Percentiles rank a stretch among this genome's conserved stretches.
Evolutionary conservation across 2,888 invertebrate species (phyloP).

Genomic region (Odontocolon sp.): DNA sequence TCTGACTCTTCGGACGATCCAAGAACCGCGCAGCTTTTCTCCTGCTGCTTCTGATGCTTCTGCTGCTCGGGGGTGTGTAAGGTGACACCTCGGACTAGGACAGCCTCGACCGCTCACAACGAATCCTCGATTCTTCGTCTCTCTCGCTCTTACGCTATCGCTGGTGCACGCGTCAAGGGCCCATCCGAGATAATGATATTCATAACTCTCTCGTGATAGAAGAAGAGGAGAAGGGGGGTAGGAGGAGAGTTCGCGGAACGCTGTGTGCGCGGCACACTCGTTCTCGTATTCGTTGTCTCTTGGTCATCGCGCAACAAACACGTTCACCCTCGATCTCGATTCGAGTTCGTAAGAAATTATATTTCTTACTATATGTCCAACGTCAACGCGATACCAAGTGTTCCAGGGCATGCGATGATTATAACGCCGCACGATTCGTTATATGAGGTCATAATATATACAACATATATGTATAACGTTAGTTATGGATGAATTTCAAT

Average conservation of each 20-base stretch:
- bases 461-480: too few species aligned
- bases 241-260: conserved; percentile 72
- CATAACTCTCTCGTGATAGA: conserved; percentile 78
- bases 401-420: too few species aligned
- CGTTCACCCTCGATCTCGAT: background rate
- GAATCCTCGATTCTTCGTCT: conserved; percentile 67
- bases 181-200: conserved; percentile 77
- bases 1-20: conserved; percentile 12
- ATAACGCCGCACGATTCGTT: too few species aligned
- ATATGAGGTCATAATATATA: too few species aligned
- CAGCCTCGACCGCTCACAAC: conserved; percentile 62
- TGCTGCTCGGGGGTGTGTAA: conserved; percentile 70
- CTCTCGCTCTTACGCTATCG: background rate
- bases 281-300: conserved; percentile 3
- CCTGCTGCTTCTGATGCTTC: conserved; percentile 31
- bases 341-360: background rate
- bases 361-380: too few species aligned
- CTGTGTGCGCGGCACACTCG: conserved; percentile 3
- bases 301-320: background rate
- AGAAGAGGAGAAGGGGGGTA: background rate
- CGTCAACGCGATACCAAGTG: too few species aligned
- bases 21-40: conserved; percentile 31
- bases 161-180: conserved; percentile 65
- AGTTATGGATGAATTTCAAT: too few species aligned
- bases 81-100: conserved; percentile 75